Evolutionary conservation across 2,113 vertebrate genomes (phyloP), one percentile per base, ranked within the genome.

Genomic region (Xiphophorus maculatus): DNA sequence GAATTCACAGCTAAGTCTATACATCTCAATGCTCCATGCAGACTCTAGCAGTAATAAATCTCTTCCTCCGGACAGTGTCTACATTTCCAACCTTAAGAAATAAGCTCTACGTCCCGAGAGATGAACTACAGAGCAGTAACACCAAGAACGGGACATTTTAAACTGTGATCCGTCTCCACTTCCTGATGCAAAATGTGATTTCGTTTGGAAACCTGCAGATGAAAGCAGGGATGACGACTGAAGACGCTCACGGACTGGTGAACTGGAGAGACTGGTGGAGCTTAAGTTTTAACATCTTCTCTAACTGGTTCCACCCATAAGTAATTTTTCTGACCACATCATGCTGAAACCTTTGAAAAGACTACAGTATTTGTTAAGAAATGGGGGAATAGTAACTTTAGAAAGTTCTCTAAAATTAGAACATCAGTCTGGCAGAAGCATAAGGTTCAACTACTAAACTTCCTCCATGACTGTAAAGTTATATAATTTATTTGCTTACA

Each of bases 191-290:
- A 75, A 84, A 82, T 58, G 33, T 11, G 14, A 33, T 62, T 76
- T 30, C 40, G 17, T 58, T 63, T 72, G 8, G 29, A 63, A 71
- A 27, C 4, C n/a, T 71, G 29, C 61, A 69, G 69, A 77, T 63
- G 44, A 67, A 25, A 12, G 0, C 60, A 42, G 64, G 63, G 66
- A 77, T 71, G 63, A 69, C 60, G 65, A 64, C 40, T 63, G 67
- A 71, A 81, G 69, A 73, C 73, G 79, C 66, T 60, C 42, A 67
- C 32, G 65, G 66, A 71, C 48, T 68, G 54, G 71, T 66, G 71
- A 80, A 58, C 73, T 69, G 73, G 48, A 77, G 79, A 73, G 54
- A 85, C 73, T 62, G 71, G 48, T 30, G 51, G 62, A 74, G 70
- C 63, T 60, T 61, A 62, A 69, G 30, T 65, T 76, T 66, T 74